Base-by-base conservation (phyloP, 2,888 invertebrate genomes). In the Sarcophaga caerulescens region DNA sequence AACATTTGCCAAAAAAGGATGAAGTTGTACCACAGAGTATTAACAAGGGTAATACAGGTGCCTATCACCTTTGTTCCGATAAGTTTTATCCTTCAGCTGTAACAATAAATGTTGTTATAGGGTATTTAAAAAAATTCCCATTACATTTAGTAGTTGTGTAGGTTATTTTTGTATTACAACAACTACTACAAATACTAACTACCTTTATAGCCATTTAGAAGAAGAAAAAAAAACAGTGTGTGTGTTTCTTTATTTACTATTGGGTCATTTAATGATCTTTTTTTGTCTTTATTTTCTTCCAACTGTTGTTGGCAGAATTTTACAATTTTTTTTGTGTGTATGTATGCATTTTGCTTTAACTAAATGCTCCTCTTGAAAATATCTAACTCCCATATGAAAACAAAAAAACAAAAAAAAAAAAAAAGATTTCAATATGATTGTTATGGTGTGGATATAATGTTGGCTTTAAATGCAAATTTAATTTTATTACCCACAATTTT, bases 401-500 rank as follows among this genome's bases (percentile, higher is more conserved):
- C 1, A 35, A n/a, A 0, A 19, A 59, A 11, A 6, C 23, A n/a
- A n/a, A 25, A 35, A 35, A 35, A 35, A 35, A 35, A n/a, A 10
- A 60, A 60, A 2, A 11, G 10, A 21, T n/a, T 23, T 47, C 25
- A 74, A 74, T 68, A 65, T 70, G 59, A 68, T 75, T 47, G 63
- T 35, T 70, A 65, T 65, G 59, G 14, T 68, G 70, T 52, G 59
- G 78, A 68, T 77, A 52, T 52, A 17, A 52, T 52, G 74, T 71
- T 81, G 75, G 69, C 35, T 81, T 77, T 35, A 79, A 81, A 85
- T 84, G 87, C 80, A 87, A 84, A 87, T 88, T 85, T 85, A 79
- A 84, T 86, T 88, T 86, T 85, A 87, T 88, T 86, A 77, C 87
- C 71, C 63, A 80, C 84, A 86, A 86, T 88, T 88, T 88, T 81